Base-by-base conservation (phyloP, 2,888 invertebrate genomes). In the Acheta domesticus region DNA sequence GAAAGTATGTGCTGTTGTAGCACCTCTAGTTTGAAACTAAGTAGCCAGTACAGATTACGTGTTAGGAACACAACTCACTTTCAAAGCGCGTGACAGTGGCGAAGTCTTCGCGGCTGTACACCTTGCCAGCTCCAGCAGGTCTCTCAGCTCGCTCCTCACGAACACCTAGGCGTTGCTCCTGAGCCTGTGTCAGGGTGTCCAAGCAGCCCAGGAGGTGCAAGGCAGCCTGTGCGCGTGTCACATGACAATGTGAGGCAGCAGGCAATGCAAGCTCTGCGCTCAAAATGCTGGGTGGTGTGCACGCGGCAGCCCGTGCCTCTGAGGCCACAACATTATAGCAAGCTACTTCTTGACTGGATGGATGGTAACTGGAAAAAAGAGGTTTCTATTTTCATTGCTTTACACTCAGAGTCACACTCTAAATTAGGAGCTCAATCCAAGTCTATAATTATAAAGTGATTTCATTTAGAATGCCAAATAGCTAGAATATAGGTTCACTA, bases 221-320 rank as follows among this genome's bases (percentile, higher is more conserved):
- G 0, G 96, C 96, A n/a, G 96, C 94, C 86, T 97, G 96, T 82
- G 94, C 92, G 79, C 96, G 90, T 0, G 95, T 94, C 4, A 95
- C 92, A 48, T 90, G 90, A 82, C 92, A 92, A 81, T 90, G 91
- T 5, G 90, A 87, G 73, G 91, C 90, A 1, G 91, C 90, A 0
- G 97, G 96, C 79, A 97, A 89, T 0, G 96, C 93, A 79, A 97
- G 86, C 85, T 96, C 95, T 12, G 95, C 93, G 81, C 92, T 93
- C 81, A 96, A 87, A 83, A 82, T 50, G n/a, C 81, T 79, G 2
- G 80, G 81, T 2, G 80, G 79, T 8, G 78, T 73, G 50, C 78
- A 74, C 16, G 76, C 80, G 1, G 80, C 48, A 11, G 79, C 77
- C 23, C 80, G 88, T 19, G 91, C 91, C 85, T 96, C 96, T 78